Conservation (phyloP, 1,140 invertebrate species). For the Pseudomyrmex flavicornis region DNA sequence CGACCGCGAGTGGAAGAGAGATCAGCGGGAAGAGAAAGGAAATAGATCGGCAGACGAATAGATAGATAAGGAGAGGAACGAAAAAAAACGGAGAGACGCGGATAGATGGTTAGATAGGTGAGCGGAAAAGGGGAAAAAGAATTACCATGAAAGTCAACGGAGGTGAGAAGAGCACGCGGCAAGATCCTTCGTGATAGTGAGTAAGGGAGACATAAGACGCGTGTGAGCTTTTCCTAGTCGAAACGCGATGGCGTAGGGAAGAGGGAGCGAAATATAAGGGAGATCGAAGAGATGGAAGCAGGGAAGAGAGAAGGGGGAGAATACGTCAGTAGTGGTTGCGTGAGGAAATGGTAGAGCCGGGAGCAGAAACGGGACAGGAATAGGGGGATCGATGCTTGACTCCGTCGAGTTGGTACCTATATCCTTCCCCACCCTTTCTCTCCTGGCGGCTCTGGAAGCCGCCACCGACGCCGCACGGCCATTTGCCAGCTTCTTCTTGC, state of each 20-base stretch:
- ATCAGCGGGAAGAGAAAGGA: not conserved
- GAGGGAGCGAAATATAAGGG: slow-evolving; percentile 39
- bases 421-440: slow-evolving; percentile 58
- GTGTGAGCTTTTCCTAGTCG: slow-evolving; percentile 49
- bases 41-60: slow-evolving; percentile 49
- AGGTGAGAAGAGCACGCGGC: slow-evolving; percentile 39
- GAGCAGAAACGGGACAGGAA: slow-evolving; percentile 70
- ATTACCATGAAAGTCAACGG: slow-evolving; percentile 47
- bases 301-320: slow-evolving; percentile 61
- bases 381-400: slow-evolving; percentile 79
- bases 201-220: slow-evolving; percentile 47
- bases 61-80: not conserved
- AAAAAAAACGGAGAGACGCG: slow-evolving; percentile 29
- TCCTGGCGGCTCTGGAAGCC: slow-evolving; percentile 61
- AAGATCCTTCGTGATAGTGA: not conserved
- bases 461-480: slow-evolving; percentile 72
- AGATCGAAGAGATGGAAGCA: slow-evolving; percentile 28
- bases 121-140: slow-evolving; percentile 56
- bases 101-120: slow-evolving; percentile 55
- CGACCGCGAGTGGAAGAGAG: not conserved
- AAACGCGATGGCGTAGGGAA: slow-evolving; percentile 21
- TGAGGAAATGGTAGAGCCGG: slow-evolving; percentile 66
- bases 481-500: slow-evolving; percentile 80
- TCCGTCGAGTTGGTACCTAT: slow-evolving; percentile 63
- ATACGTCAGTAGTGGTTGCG: slow-evolving; percentile 62